Evolutionary conservation across 2,797 vertebrate genomes (phyloP), one percentile per base, ranked within the genome.

Genomic region (Antennarius maculatus): DNA sequence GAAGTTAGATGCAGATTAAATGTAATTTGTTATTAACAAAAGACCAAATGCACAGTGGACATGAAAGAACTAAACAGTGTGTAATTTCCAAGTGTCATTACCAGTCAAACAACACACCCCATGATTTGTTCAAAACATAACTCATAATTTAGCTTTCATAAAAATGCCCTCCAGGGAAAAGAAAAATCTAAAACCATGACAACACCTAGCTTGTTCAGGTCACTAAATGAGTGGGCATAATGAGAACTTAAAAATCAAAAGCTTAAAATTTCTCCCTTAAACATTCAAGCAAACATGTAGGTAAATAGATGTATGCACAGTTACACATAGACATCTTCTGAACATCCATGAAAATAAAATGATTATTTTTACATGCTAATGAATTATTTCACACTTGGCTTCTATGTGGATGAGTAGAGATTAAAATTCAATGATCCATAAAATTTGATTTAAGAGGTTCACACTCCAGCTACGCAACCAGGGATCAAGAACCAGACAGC

Each of bases 391-490:
- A 84, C 66, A 75, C 84, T 66, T 74, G 79, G 77, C 71, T 80
- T 79, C 55, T 69, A 84, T 51, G 50, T 72, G 74, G 76, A 84
- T 65, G 53, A 74, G 71, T 51, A 39, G 46, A 81, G 66, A 82
- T 74, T 81, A 74, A 84, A 84, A 88, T 54, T 69, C 57, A 86
- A 88, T 78, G 78, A 86, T 73, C 81, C 71, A 64, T 71, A 69
- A 84, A 88, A 90, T 83, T 66, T 74, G 58, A 90, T 78, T 78
- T 51, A 57, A 23, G 69, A 56, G 61, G 67, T 77, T 80, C 43
- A 64, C 63, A 51, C 68, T 79, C 31, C 45, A 43, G 68, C 68
- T 28, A 42, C 79, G 58, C 5, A 15, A 48, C 58, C 67, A 64
- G 54, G 74, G 79, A 69, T 71, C 14, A 60, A 73, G 53, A 61